Evolutionary conservation across 2,797 vertebrate species (phyloP), one percentile per base, ranked within the genome.

Genomic region (Eulemur mongoz): DNA sequence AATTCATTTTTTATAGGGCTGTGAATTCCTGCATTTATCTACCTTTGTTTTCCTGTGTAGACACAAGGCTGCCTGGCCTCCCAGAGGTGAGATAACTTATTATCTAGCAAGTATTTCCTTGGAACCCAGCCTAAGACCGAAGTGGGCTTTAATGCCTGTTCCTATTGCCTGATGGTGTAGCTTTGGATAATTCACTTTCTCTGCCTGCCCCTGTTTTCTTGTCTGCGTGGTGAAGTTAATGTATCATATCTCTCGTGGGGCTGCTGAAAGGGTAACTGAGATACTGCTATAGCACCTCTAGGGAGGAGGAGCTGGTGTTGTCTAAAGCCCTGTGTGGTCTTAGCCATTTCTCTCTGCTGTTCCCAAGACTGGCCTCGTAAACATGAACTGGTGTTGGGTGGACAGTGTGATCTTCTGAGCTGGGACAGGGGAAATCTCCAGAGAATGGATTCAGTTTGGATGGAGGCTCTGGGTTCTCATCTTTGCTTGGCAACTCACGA

Each of bases 1-100:
- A 98, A 98, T 98, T 98, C 97, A 87, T 97, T 97, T 98, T 98
- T 98, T 98, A 98, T 98, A 94, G 97, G 88, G 0, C 6, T 97
- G 96, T 98, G 98, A 98, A 98, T 98, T 98, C 97, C 92, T 97
- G 81, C 96, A 96, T 98, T 98, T 98, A 95, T 96, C 97, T 98
- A 76, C 95, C 97, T 97, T 90, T 84, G 81, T 96, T 98, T 98
- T 97, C 97, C 95, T 97, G 75, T 98, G 96, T 94, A 73, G 96
- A 96, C 75, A 89, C 17, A 97, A 45, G 96, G 50, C 95, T 96
- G 94, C 96, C 96, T 96, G 35, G 59, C 96, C 93, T 96, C 8
- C 1, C 32, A 50, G 63, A 95, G 57, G 69, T 54, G 70, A 96
- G 96, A 96, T 97, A 97, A 94, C 87, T 93, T 93, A 87, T 91